Base-by-base conservation (phyloP, 2,797 vertebrate genomes). In the Crossoptilon crossoptilon region DNA sequence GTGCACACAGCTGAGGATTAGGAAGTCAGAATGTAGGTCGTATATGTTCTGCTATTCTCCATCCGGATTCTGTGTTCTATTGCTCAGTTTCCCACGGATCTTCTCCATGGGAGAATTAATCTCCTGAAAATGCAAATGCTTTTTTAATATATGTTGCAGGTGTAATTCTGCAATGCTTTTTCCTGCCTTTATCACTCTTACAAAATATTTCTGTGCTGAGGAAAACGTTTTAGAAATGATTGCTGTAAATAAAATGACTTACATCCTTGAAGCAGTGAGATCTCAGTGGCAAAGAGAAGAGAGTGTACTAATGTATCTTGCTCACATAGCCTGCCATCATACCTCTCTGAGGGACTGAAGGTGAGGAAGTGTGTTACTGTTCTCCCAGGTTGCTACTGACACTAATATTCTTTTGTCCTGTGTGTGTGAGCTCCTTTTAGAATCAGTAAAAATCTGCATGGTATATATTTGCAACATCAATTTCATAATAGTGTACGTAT, bases 351-450 rank as follows among this genome's bases (percentile, higher is more conserved):
- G 37, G 17, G 39, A 39, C 18, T 5, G 41, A 49, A 35, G 6
- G 14, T 1, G 14, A 12, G 12, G 5, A 0, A 3, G 4, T 8
- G 6, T 17, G 22, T n/a, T 88, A n/a, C 21, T 82, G 5, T 74
- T 90, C 26, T 76, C 17, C 21, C 21, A 15, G 21, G 26, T 82
- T 87, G 14, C 62, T 83, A 3, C 66, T 60, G 21, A 39, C 11
- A 26, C 7, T 69, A 62, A 48, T 78, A 48, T 22, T 55, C 13
- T 44, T 49, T 76, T 71, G 46, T 29, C 12, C 23, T 56, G 6
- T 51, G 21, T 26, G 37, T 75, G n/a, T 64, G 6, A 29, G 33
- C 68, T 81, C 79, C 31, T 74, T 69, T 64, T 51, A 85, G 64
- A 71, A 60, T 70, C 41, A 69, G 26, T 8, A 83, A 53, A 76